phyloP scores from a whole-genome alignment of 2,797 vertebrate species.

The Acipenser oxyrinchus region DNA sequence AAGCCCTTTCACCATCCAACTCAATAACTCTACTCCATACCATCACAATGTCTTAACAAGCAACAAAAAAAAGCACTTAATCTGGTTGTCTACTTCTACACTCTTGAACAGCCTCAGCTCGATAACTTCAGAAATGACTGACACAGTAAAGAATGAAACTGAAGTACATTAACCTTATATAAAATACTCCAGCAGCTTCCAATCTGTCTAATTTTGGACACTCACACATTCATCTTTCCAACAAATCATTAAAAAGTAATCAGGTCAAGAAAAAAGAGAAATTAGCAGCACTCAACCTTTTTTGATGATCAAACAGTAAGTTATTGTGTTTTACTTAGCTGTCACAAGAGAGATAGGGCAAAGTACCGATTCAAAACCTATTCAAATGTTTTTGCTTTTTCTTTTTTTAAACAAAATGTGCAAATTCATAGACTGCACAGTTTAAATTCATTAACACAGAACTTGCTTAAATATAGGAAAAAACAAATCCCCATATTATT shows the following conservation, averaged over 20 bases:
- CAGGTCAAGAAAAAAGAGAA: slow-evolving; percentile 58
- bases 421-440: too few relatives aligned
- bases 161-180: slow-evolving; percentile 59
- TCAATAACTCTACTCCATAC: too few relatives aligned
- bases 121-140: background rate
- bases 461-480: too few relatives aligned
- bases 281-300: slow-evolving; percentile 20
- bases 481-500: too few relatives aligned
- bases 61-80: background rate
- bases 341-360: slow-evolving; percentile 25
- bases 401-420: too few relatives aligned
- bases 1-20: too few relatives aligned
- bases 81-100: background rate
- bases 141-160: slow-evolving; percentile 35
- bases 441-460: too few relatives aligned
- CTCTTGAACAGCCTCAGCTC: background rate
- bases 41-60: background rate
- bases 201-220: slow-evolving; percentile 67
- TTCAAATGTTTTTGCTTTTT: too few relatives aligned
- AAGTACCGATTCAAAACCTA: too few relatives aligned
- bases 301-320: slow-evolving; percentile 19
- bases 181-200: slow-evolving; percentile 53
- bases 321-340: slow-evolving; percentile 44
- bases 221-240: slow-evolving; percentile 70
- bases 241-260: slow-evolving; percentile 78